phyloP scores from a whole-genome alignment of 2,797 vertebrate species.

The Aselliscus stoliczkanus region DNA sequence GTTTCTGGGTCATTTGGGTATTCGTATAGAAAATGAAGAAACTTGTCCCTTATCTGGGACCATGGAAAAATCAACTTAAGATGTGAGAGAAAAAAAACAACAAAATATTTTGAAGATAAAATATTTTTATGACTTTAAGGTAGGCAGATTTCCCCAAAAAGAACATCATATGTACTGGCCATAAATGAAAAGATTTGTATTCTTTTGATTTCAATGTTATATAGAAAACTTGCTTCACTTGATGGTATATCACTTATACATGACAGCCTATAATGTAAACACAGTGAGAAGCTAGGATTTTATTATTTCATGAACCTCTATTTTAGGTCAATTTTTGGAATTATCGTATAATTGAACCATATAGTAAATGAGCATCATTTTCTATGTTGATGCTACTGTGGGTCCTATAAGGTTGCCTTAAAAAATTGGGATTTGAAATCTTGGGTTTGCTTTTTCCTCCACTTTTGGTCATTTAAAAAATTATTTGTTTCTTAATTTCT shows the following conservation, averaged over 20 bases:
- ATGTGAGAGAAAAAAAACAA: not conserved
- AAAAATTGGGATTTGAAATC: not conserved
- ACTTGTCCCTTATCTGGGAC: not conserved
- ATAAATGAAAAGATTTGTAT: not conserved
- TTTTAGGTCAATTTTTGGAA: not conserved
- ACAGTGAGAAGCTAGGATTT: not conserved
- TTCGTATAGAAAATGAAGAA: not conserved
- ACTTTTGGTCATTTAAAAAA: not conserved
- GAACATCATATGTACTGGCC: not conserved
- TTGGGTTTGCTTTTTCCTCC: not conserved
- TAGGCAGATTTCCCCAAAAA: not conserved
- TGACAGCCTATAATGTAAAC: not conserved
- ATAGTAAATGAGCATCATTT: not conserved
- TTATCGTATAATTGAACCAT: not conserved
- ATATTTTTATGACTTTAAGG: not conserved
- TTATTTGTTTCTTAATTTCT: not conserved
- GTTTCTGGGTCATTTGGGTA: not conserved
- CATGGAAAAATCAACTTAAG: not conserved
- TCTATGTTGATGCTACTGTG: not conserved
- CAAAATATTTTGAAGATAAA: not conserved
- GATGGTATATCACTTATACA: not conserved
- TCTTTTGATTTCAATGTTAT: not conserved
- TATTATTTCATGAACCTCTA: not conserved
- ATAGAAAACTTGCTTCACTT: not conserved
- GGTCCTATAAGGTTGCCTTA: not conserved